Evolutionary conservation across 2,113 vertebrate species (phyloP), one percentile per base, ranked within the genome.

Genomic region (Ellobius talpinus): DNA sequence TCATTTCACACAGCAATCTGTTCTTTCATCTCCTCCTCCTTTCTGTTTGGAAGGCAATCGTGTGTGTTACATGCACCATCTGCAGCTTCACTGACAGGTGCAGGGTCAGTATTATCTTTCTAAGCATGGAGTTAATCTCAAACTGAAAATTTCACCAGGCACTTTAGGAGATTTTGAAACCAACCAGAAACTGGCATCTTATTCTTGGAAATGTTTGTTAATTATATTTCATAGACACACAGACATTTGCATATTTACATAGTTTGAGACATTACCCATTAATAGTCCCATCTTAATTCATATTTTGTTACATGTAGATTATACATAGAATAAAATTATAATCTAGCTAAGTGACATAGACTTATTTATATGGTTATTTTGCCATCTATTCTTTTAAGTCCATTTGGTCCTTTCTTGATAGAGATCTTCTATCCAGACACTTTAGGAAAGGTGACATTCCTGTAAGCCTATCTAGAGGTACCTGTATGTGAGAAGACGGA

Each of bases 1-100:
- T 96, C 91, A 98, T 98, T 97, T 98, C 96, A 96, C 84, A 96
- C 86, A 98, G 97, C 98, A 98, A 98, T 98, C 98, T 98, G 97
- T 84, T 98, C 96, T 96, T 96, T 97, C 92, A 90, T 97, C 95
- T 98, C 98, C 98, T 98, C 98, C 98, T 98, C 97, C 98, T 98
- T 98, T 97, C 98, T 98, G 97, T 98, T 99, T 98, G 97, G 98
- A 97, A 99, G 98, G 97, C 98, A 98, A 97, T 97, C 96, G 96
- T 94, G 97, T 98, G 97, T 98, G 97, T 97, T 98, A 97, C 95
- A 89, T 97, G 98, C 97, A 97, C 98, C 98, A 98, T 98, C 98
- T 98, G 98, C 98, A 98, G 96, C 93, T 97, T 97, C 90, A 93
- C 77, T 98, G 98, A 95, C 98, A 98, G 98, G 98, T 99, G 98